phyloP scores from a whole-genome alignment of 2,113 vertebrate genomes.

The Stigmatopora nigra region DNA sequence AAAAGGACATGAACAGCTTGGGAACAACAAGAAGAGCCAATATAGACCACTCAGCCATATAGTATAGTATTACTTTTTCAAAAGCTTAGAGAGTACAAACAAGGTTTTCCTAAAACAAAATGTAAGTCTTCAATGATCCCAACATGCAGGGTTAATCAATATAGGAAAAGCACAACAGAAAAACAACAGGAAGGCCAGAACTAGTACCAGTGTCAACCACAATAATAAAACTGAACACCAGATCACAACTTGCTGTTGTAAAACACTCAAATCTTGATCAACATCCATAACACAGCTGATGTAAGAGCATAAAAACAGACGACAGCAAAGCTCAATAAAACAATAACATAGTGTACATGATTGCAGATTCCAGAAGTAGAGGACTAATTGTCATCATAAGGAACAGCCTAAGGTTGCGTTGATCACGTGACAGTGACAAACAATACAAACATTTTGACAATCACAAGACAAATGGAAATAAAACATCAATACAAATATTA shows the following conservation, averaged over 20 bases:
- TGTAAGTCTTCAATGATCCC: neutral
- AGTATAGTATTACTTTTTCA: neutral
- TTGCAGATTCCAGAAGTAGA: neutral
- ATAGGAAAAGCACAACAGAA: neutral
- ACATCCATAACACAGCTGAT: neutral
- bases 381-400: neutral
- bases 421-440: no score
- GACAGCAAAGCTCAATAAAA: neutral
- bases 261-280: neutral
- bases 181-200: neutral
- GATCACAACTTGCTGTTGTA: constrained; percentile 23
- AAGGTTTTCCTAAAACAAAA: no score
- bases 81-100: neutral
- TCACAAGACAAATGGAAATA: neutral
- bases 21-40: no score
- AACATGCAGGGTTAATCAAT: neutral
- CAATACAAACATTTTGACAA: neutral
- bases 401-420: no score
- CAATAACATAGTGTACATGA: neutral
- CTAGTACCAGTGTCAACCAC: neutral
- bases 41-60: neutral
- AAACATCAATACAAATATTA: neutral
- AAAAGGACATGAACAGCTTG: no score
- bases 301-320: neutral
- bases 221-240: constrained; percentile 12